phyloP scores from a whole-genome alignment of 2,113 vertebrate species.

The Cavia aperea region DNA sequence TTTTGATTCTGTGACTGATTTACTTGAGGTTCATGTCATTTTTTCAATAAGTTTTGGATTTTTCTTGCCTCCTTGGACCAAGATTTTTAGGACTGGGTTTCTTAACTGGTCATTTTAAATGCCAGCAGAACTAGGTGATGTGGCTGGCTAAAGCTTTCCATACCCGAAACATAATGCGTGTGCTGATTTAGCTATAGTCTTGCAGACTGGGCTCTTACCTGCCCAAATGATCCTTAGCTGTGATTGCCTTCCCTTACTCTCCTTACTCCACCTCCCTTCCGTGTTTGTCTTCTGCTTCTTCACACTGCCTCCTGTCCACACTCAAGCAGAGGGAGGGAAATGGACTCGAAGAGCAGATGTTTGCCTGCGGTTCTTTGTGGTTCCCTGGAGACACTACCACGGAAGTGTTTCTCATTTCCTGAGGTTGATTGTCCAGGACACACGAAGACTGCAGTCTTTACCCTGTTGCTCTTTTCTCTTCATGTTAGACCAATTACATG shows the following conservation, averaged over 20 bases:
- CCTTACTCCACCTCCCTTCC: not conserved
- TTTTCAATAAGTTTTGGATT: conserved; percentile 30
- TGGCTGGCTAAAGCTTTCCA: not conserved
- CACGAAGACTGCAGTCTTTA: not conserved
- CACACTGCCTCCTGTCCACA: not conserved
- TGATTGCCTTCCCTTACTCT: not conserved
- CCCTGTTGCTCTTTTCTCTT: conserved; percentile 20
- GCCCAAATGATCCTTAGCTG: not conserved
- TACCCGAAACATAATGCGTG: not conserved
- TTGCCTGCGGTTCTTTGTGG: conserved; percentile 14
- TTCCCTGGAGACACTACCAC: not conserved
- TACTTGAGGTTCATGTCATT: not conserved
- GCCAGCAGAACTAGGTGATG: not conserved
- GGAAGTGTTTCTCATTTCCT: conserved; percentile 48
- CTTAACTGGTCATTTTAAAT: not conserved
- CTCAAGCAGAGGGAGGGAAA: not conserved
- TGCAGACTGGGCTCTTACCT: not conserved
- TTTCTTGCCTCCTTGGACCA: conserved; percentile 7
- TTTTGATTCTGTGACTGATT: conserved; percentile 20
- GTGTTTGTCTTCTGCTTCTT: conserved; percentile 15
- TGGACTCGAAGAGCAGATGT: conserved; percentile 10
- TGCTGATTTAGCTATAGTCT: not conserved
- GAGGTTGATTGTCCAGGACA: conserved; percentile 13
- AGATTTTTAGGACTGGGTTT: conserved; percentile 22
- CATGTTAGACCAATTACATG: not conserved